Evolutionary conservation across 2,113 vertebrate species (phyloP).

Genomic region (Haemorhous mexicanus): DNA sequence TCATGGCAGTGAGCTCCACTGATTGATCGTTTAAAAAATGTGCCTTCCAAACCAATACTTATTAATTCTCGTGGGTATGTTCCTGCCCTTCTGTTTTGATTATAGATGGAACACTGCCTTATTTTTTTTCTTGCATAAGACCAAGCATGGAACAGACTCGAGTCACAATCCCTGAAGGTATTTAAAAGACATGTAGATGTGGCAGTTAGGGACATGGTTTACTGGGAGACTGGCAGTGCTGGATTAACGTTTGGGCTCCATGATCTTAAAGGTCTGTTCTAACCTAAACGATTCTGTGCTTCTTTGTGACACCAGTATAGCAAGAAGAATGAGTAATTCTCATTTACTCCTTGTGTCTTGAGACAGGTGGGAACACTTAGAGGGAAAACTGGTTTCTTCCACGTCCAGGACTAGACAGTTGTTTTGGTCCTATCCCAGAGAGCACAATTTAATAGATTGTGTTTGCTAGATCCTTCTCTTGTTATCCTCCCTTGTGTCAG

Average conservation of each 20-base stretch:
- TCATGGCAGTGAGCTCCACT: neutral
- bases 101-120: neutral
- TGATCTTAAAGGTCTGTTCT: neutral
- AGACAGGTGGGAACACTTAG: neutral
- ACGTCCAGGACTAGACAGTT: neutral
- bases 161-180: neutral
- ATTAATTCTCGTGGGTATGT: neutral
- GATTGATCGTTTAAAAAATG: neutral
- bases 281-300: neutral
- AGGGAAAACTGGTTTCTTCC: neutral
- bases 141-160: neutral
- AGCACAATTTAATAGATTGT: neutral
- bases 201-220: neutral
- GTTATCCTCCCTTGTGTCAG: neutral
- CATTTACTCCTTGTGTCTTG: neutral
- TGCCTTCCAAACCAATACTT: neutral
- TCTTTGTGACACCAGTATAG: neutral
- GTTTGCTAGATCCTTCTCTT: neutral
- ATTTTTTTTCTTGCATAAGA: neutral
- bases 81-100: neutral
- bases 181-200: neutral
- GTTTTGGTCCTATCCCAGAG: neutral
- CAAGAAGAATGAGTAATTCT: neutral
- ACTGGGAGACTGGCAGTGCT: neutral
- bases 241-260: fast-evolving